phyloP scores from a whole-genome alignment of 1,140 invertebrate genomes.

The Bathynomus jamesi region DNA sequence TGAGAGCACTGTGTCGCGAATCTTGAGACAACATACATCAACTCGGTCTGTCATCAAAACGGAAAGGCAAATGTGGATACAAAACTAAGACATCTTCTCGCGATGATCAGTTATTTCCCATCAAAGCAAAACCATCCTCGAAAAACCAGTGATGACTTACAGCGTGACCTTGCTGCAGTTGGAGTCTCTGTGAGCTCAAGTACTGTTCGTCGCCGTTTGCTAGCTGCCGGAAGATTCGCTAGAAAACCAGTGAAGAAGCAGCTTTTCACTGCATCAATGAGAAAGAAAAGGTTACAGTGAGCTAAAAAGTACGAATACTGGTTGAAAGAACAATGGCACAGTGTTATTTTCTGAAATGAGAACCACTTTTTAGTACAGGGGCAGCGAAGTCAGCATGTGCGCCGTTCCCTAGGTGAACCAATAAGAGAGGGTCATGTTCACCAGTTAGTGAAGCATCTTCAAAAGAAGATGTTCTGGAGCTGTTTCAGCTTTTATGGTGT shows the following conservation, averaged over 20 bases:
- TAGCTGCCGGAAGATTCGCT: not conserved
- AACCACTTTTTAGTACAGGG: not conserved
- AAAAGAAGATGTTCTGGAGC: too few species aligned
- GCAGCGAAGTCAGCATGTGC: not conserved
- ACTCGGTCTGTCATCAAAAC: too few species aligned
- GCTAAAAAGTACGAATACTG: not conserved
- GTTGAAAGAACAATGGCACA: constrained; percentile 1
- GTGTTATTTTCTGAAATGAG: constrained; percentile 1
- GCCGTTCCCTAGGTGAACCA: not conserved
- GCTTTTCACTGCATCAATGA: constrained; percentile 6
- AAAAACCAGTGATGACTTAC: constrained; percentile 1
- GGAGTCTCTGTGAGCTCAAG: not conserved
- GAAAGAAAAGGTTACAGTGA: constrained; percentile 1
- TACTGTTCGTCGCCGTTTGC: not conserved
- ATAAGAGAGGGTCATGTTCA: constrained; percentile 3
- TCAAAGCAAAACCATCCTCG: too few species aligned
- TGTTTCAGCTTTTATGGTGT: too few species aligned
- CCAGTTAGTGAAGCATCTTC: constrained; percentile 1
- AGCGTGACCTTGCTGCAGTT: not conserved
- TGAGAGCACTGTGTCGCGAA: too few species aligned
- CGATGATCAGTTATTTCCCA: too few species aligned
- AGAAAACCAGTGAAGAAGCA: constrained; percentile 6
- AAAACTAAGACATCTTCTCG: too few species aligned
- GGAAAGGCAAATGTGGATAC: too few species aligned
- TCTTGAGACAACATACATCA: too few species aligned